Evolutionary conservation across 2,113 vertebrate genomes (phyloP).

Genomic region (Tricholaema leucomelas): DNA sequence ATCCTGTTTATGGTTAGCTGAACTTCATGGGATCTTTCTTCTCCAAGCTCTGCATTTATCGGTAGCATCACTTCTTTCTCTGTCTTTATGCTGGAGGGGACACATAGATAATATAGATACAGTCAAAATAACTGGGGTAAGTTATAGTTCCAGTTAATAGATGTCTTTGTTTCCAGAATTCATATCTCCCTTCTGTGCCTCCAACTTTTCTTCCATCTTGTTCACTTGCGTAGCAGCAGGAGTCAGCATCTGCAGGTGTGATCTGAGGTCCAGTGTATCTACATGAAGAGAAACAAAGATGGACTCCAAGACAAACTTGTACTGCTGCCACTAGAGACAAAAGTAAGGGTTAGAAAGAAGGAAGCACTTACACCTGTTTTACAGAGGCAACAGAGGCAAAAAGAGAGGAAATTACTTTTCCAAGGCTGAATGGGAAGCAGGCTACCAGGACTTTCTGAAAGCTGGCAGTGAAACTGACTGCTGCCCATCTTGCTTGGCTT

Average conservation of each 20-base stretch:
- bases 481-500: background rate
- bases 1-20: background rate
- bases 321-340: background rate
- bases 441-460: background rate
- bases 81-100: background rate
- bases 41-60: background rate
- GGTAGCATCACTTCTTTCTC: background rate
- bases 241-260: background rate
- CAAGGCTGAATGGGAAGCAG: background rate
- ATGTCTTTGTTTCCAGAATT: background rate
- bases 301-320: fast-evolving
- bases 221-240: background rate
- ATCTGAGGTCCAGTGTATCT: background rate
- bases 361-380: background rate
- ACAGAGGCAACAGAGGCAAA: background rate
- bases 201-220: background rate
- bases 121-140: background rate
- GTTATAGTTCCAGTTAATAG: background rate
- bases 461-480: background rate
- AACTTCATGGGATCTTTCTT: background rate
- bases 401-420: background rate
- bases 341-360: background rate
- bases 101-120: background rate
- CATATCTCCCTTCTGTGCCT: background rate
- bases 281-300: background rate